phyloP scores from a whole-genome alignment of 2,113 vertebrate species.

The Proteles cristata region DNA sequence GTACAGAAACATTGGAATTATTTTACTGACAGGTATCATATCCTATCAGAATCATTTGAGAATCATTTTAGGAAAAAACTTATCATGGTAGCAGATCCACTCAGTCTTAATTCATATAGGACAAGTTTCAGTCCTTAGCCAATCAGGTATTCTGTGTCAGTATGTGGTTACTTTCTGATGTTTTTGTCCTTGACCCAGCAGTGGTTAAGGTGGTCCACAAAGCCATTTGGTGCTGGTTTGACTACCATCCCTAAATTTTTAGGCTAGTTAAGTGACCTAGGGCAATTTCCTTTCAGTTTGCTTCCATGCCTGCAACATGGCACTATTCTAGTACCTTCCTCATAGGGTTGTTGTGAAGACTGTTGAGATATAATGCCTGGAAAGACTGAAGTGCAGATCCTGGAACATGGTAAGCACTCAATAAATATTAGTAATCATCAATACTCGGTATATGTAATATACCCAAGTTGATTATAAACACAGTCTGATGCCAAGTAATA shows the following conservation, averaged over 20 bases:
- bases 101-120: neutral
- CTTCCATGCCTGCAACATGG: neutral
- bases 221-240: neutral
- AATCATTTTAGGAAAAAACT: neutral
- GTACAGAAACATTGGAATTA: neutral
- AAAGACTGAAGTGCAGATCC: neutral
- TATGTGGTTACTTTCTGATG: neutral
- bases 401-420: neutral
- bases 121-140: neutral
- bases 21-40: neutral
- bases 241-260: neutral
- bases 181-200: neutral
- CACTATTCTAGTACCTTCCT: neutral
- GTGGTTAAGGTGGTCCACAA: neutral
- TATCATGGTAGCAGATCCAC: neutral
- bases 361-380: neutral
- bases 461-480: slow-evolving; percentile 4
- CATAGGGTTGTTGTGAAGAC: neutral
- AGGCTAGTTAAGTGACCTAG: neutral
- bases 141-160: neutral
- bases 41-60: neutral
- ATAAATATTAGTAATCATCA: neutral
- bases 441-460: slow-evolving; percentile 25
- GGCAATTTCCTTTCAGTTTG: neutral
- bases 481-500: neutral